Evolutionary conservation across 1,140 invertebrate genomes (phyloP).

Genomic region (Galleria mellonella): DNA sequence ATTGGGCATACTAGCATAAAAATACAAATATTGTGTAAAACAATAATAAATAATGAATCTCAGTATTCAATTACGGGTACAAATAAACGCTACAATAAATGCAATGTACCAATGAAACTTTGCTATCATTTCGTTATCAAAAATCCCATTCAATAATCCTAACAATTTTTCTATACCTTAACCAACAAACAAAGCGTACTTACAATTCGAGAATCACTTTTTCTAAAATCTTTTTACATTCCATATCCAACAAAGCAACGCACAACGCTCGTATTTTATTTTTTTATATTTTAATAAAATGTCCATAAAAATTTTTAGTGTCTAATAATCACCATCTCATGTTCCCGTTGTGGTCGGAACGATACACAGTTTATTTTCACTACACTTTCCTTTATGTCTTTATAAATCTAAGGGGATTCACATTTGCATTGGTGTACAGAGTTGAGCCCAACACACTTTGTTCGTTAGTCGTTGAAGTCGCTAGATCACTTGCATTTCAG

Average conservation of each 20-base stretch:
- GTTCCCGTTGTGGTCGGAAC: slow-evolving; percentile 33
- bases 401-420: slow-evolving; percentile 29
- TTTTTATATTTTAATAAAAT: slow-evolving; percentile 34
- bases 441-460: slow-evolving; percentile 23
- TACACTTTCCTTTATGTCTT: slow-evolving; percentile 23
- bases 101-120: no score
- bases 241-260: slow-evolving; percentile 57
- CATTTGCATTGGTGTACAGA: slow-evolving; percentile 15
- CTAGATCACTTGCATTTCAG: slow-evolving; percentile 17
- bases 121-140: slow-evolving; percentile 12
- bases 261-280: slow-evolving; percentile 49
- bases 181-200: slow-evolving; percentile 54
- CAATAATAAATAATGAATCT: no score
- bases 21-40: no score
- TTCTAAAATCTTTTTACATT: slow-evolving; percentile 46
- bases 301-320: slow-evolving; percentile 42
- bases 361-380: slow-evolving; percentile 19
- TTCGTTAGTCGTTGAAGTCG: slow-evolving; percentile 5
- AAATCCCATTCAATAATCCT: slow-evolving; percentile 31
- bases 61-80: no score
- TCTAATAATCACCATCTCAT: slow-evolving; percentile 69
- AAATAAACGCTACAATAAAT: no score
- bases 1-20: no score
- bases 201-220: slow-evolving; percentile 39
- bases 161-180: slow-evolving; percentile 55